A percentile compares a stretch with the other conserved stretches of the same genome.
phyloP scores from a whole-genome alignment of 37 sponge, comb jelly and placozoan genomes.

The Spongilla lacustris region DNA sequence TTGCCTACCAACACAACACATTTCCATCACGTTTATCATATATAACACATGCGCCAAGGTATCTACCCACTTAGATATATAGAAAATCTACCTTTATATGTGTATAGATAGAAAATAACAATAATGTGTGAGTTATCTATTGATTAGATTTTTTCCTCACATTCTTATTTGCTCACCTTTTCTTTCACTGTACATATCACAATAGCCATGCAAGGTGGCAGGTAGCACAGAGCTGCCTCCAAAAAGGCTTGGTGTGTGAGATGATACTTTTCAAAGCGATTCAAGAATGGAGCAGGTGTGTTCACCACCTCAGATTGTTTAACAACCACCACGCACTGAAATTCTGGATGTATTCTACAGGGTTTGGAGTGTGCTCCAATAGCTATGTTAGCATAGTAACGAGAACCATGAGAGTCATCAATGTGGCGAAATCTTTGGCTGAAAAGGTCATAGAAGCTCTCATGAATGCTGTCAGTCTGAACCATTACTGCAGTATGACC shows the following conservation, averaged over 20 bases:
- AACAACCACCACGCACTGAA: slow-evolving; percentile 61
- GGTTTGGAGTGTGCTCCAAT: slow-evolving; percentile 58
- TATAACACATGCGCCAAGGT: no score
- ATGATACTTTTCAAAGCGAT: slow-evolving; percentile 72
- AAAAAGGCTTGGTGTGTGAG: slow-evolving; percentile 51
- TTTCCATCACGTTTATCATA: no score
- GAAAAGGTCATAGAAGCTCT: slow-evolving; percentile 79
- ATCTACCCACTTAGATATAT: no score
- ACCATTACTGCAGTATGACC: slow-evolving; percentile 66
- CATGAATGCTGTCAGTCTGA: slow-evolving; percentile 76
- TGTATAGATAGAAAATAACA: no score
- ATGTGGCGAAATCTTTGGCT: slow-evolving; percentile 41
- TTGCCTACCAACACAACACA: no score
- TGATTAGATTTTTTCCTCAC: no score
- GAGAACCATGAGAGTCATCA: slow-evolving; percentile 23
- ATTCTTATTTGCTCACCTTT: no score
- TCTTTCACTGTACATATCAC: neutral
- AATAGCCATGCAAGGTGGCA: slow-evolving; percentile 21
- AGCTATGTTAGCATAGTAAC: slow-evolving; percentile 62
- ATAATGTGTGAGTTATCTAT: no score
- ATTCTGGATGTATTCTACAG: slow-evolving; percentile 49
- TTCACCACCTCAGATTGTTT: slow-evolving; percentile 41
- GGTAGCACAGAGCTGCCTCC: neutral
- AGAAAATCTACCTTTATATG: no score
- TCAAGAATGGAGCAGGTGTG: slow-evolving; percentile 73